Evolutionary conservation across 2,797 vertebrate species (phyloP), one percentile per base, ranked within the genome.

Genomic region (Aldrovandia affinis): DNA sequence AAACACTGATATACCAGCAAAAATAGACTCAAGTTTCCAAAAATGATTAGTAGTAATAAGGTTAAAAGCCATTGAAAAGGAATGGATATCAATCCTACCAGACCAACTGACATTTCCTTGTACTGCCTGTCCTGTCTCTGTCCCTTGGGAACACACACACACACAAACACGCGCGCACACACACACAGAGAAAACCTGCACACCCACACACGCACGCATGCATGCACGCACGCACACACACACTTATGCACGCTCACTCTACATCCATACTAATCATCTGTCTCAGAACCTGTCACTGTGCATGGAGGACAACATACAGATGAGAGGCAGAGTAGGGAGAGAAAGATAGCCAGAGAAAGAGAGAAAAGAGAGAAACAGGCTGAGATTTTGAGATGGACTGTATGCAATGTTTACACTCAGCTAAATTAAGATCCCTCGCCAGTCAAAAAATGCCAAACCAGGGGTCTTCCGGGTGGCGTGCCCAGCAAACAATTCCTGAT

Each of bases 1-100:
- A 83, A 95, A 95, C 93, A 94, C 93, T 91, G 83, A 95, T 94
- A 93, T 93, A 94, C 93, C 93, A 91, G 92, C 90, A 85, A 91
- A 85, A 84, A 89, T 70, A 81, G 63, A 80, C 78, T 81, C 36
- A 57, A 30, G 61, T 80, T 81, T 84, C 18, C 63, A 84, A 84
- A 78, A 80, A 84, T 80, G 44, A 80, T 81, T 81, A 93, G 90
- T 93, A 92, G 89, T 90, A 86, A 91, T 88, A 89, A 90, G 91
- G 90, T 89, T 89, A 88, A 87, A 83, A 88, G 73, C 85, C 90
- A 78, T 88, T 18, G 20, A 85, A 79, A 84, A 55, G 86, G 86
- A 94, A 92, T 89, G 90, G 88, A 84, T 86, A 36, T 85, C 57
- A 87, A 80, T 83, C 70, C 33, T 87, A 86, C 81, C 90, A 92